These are phyloP conservation scores for Orycteropus afer DNA, from an alignment of 2,113 vertebrate species.

Conservation along the genomic window DNA sequence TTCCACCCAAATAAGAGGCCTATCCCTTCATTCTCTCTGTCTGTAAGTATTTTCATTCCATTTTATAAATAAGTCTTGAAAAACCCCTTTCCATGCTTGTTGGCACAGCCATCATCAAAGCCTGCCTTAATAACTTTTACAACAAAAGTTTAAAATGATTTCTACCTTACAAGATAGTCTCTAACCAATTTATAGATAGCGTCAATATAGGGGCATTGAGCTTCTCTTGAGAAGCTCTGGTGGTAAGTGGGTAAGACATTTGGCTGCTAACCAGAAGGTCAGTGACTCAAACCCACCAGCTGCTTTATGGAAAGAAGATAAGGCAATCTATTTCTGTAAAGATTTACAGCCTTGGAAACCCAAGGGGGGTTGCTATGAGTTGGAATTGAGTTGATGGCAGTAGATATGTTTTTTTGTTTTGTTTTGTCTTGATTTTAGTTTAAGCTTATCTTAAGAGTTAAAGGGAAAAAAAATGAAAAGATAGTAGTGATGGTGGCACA, in stretches of 20 bases:
- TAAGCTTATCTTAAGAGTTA: too few relatives aligned
- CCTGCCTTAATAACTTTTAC: too few relatives aligned
- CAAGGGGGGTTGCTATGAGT: too few relatives aligned
- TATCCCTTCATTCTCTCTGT: background rate
- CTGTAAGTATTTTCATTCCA: background rate
- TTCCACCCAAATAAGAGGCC: background rate
- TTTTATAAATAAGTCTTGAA: background rate
- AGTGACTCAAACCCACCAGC: too few relatives aligned
- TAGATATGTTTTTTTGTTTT: too few relatives aligned
- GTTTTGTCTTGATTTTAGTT: too few relatives aligned
- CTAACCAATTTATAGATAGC: background rate
- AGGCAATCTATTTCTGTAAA: too few relatives aligned
- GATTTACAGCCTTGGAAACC: too few relatives aligned
- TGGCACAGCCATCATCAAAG: background rate
- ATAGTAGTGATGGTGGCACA: background rate
- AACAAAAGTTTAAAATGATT: background rate
- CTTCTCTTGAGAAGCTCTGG: background rate
- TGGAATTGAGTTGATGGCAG: too few relatives aligned
- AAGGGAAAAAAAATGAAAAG: background rate
- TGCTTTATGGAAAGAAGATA: too few relatives aligned
- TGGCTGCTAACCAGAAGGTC: too few relatives aligned
- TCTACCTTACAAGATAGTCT: background rate
- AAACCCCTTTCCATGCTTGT: background rate
- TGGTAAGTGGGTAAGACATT: too few relatives aligned
- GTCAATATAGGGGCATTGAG: background rate